These are phyloP conservation scores for Lepus europaeus DNA, from an alignment of 2,113 vertebrate species.

Conservation along the genomic window DNA sequence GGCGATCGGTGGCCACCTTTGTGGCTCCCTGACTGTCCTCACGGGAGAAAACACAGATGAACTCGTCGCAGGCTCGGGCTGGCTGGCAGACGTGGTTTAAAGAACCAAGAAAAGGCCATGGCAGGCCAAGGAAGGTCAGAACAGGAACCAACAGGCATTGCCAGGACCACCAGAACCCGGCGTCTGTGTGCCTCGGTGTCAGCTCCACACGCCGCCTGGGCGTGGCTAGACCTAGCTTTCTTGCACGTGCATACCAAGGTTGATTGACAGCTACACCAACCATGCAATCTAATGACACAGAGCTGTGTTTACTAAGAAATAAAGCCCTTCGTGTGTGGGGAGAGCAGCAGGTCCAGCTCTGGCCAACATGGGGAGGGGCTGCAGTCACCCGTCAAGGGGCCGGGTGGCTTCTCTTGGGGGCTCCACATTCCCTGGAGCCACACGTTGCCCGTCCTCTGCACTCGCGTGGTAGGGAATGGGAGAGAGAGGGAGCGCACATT, in stretches of 20 bases:
- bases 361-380: not conserved
- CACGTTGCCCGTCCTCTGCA: not conserved
- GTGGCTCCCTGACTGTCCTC: too few species aligned
- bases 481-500: too few species aligned
- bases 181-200: too few species aligned
- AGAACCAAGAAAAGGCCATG: too few species aligned
- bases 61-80: rapidly evolving
- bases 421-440: too few species aligned
- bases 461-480: too few species aligned
- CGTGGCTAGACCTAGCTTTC: too few species aligned
- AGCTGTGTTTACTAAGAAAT: not conserved
- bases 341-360: too few species aligned
- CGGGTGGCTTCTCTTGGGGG: rapidly evolving
- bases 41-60: not conserved
- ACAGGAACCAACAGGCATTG: not conserved
- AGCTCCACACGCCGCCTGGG: too few species aligned
- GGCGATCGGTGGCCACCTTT: rapidly evolving
- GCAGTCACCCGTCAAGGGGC: rapidly evolving
- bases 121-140: rapidly evolving
- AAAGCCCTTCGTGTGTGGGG: not conserved
- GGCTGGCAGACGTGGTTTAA: not conserved
- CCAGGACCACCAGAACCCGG: too few species aligned
- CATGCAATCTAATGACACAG: not conserved
- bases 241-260: not conserved
- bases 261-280: not conserved